A percentile compares a stretch with the other conserved stretches of the same genome.
phyloP scores from a whole-genome alignment of 2,113 vertebrate genomes.

The Cisticola juncidis region DNA sequence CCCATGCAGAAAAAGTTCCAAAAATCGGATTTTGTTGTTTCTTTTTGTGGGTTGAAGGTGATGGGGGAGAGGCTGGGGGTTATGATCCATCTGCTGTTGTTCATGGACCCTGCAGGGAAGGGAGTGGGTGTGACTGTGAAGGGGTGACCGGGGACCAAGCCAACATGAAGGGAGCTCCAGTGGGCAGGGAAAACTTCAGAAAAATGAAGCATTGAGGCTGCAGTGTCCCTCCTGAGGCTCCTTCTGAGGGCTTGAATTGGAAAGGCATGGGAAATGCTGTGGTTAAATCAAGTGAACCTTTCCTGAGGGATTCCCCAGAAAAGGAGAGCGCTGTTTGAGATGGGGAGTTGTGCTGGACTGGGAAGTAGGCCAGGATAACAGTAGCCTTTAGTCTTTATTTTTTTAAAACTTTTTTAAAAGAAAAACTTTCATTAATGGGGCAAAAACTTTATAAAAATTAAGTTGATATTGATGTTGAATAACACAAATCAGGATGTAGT shows the following conservation, averaged over 20 bases:
- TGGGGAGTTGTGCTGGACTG: neutral
- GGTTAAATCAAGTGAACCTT: neutral
- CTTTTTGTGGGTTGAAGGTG: neutral
- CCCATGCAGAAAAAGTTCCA: neutral
- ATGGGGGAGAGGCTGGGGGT: neutral
- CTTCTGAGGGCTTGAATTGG: neutral
- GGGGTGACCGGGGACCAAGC: rapidly evolving
- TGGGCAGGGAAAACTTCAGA: neutral
- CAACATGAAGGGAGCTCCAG: neutral
- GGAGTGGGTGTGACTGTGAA: neutral
- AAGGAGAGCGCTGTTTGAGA: neutral
- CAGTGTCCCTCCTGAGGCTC: neutral
- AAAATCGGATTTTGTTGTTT: neutral
- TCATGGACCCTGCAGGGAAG: neutral
- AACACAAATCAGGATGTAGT: neutral
- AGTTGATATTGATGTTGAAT: neutral
- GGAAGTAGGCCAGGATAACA: neutral
- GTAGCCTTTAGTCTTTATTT: neutral
- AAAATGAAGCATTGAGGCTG: neutral
- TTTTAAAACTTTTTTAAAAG: neutral
- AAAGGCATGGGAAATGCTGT: neutral
- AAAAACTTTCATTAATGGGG: neutral
- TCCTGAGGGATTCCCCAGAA: neutral
- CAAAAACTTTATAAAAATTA: neutral
- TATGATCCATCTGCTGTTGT: neutral